Conservation (phyloP, 2,888 invertebrate species). For the Hedya salicella region DNA sequence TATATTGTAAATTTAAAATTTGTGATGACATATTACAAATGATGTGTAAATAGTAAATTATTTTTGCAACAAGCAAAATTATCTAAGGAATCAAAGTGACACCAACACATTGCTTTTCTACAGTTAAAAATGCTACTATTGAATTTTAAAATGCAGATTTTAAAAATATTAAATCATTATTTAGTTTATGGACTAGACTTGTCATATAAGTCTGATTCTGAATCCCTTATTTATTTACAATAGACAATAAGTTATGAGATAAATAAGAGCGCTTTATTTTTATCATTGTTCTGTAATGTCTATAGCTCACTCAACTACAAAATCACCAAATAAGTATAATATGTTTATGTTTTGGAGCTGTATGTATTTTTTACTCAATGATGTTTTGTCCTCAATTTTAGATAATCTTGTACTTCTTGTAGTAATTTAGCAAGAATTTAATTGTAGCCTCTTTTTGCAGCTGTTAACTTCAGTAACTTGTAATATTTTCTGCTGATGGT, state of each 20-base stretch:
- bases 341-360: not conserved
- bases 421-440: conserved; percentile 8
- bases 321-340: not conserved
- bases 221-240: conserved; percentile 17
- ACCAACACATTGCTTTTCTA: conserved; percentile 36
- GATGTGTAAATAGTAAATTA: conserved; percentile 54
- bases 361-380: not conserved
- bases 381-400: conserved; percentile 9
- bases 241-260: not conserved
- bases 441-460: not conserved
- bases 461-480: not conserved
- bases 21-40: conserved; percentile 48
- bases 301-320: conserved; percentile 25
- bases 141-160: not conserved
- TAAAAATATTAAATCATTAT: conserved; percentile 1
- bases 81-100: conserved; percentile 43
- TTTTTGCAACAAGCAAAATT: conserved; percentile 52
- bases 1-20: conserved; percentile 45
- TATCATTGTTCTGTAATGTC: conserved; percentile 1
- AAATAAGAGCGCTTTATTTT: not conserved
- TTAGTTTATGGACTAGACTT: conserved; percentile 7
- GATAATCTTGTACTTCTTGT: conserved; percentile 11
- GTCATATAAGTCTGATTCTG: not conserved
- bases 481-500: not conserved
- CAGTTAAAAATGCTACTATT: conserved; percentile 6